These are phyloP conservation scores for Anseranas semipalmata DNA, from an alignment of 2,113 vertebrate genomes.

Conservation along the genomic window DNA sequence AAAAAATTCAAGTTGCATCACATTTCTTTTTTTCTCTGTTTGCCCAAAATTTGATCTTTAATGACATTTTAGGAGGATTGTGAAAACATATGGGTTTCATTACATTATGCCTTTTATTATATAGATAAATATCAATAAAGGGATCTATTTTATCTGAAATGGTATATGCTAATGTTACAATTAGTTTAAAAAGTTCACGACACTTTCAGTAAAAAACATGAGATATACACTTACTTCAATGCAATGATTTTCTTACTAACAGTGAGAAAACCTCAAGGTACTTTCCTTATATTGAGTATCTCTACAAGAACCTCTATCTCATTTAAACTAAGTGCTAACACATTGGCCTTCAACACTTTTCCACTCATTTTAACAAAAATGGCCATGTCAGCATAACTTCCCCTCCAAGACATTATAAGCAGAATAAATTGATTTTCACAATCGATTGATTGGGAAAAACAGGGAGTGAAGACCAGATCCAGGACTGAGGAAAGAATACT, in stretches of 20 bases:
- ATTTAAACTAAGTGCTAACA: not conserved
- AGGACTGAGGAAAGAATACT: not conserved
- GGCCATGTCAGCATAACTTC: fast-evolving
- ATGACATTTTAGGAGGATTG: not conserved
- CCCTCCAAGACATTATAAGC: not conserved
- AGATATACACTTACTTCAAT: not conserved
- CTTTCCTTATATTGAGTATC: not conserved
- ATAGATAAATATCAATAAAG: not conserved
- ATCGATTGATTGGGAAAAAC: too few relatives aligned
- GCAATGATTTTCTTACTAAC: not conserved
- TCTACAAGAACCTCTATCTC: not conserved
- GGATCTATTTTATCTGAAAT: not conserved
- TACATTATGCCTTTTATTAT: not conserved
- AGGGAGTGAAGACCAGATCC: not conserved
- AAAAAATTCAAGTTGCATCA: not conserved
- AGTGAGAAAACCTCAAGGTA: not conserved
- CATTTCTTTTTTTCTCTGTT: not conserved
- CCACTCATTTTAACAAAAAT: not conserved
- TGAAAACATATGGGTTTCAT: not conserved
- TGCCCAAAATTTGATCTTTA: not conserved
- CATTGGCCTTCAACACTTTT: not conserved
- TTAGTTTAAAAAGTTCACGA: not conserved
- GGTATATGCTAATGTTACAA: not conserved
- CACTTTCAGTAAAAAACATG: not conserved
- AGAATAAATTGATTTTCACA: too few relatives aligned